Conservation (phyloP, 2,797 vertebrate genomes). For the Halcyon badia region DNA sequence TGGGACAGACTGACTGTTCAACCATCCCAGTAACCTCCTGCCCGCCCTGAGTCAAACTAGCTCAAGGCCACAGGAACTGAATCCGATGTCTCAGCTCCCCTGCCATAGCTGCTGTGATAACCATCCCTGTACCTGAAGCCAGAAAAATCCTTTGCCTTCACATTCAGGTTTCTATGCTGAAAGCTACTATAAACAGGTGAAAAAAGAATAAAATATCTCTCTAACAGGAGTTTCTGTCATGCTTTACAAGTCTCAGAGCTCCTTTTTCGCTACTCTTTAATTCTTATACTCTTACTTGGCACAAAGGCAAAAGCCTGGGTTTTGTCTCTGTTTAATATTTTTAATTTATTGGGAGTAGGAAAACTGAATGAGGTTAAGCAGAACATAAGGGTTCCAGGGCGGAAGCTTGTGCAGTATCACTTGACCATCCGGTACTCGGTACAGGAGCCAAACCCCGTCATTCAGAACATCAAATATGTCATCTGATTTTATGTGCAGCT, state of each 20-base stretch:
- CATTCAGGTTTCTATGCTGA: background rate
- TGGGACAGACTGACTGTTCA: background rate
- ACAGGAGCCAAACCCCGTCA: background rate
- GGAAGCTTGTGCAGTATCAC: background rate
- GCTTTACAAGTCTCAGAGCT: background rate
- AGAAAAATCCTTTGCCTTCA: background rate
- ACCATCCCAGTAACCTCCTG: background rate
- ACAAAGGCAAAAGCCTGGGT: background rate
- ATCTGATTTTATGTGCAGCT: background rate
- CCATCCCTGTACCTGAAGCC: background rate
- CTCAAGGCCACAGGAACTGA: background rate
- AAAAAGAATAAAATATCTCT: background rate
- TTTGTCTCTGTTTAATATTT: conserved; percentile 3
- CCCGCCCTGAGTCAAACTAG: background rate
- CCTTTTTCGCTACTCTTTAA: background rate
- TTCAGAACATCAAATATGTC: background rate
- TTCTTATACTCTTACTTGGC: background rate
- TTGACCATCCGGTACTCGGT: background rate
- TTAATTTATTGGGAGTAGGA: background rate
- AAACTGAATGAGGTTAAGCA: background rate
- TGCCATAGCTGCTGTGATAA: background rate
- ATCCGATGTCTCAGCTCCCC: background rate
- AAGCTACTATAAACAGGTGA: background rate
- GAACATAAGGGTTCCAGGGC: background rate
- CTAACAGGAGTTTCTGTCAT: background rate